These are phyloP conservation scores for Cryptoblepharus egeriae DNA, from an alignment of 2,797 vertebrate genomes.

Conservation along the genomic window DNA sequence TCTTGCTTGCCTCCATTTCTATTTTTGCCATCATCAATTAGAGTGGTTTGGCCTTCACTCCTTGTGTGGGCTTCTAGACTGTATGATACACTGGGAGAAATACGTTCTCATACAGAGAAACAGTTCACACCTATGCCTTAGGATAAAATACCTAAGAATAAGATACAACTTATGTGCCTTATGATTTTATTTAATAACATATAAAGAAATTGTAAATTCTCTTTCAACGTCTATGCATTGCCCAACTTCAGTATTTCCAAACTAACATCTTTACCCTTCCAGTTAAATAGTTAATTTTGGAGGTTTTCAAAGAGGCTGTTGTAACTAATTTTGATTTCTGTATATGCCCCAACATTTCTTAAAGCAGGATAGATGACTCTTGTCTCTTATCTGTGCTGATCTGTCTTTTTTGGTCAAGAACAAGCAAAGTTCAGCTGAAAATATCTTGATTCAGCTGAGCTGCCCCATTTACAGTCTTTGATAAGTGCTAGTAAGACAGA, in stretches of 20 bases:
- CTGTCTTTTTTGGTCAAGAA: background rate
- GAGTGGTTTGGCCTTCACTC: background rate
- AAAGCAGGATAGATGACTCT: background rate
- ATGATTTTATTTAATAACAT: background rate
- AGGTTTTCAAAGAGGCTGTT: background rate
- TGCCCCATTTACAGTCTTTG: background rate
- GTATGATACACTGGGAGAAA: background rate
- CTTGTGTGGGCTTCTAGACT: background rate
- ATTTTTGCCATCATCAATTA: background rate
- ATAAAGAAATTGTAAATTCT: background rate
- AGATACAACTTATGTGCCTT: too few relatives aligned
- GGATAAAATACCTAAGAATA: background rate
- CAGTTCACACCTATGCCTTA: background rate
- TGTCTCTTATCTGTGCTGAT: background rate
- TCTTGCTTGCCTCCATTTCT: background rate
- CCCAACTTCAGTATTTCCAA: background rate
- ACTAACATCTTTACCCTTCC: background rate
- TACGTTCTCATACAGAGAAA: background rate
- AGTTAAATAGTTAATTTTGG: background rate
- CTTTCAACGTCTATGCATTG: background rate
- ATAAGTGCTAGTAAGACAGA: background rate
- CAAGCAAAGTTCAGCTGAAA: conserved; percentile 12
- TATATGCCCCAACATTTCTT: background rate
- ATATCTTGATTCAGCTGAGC: background rate
- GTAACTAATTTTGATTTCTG: background rate